These are phyloP conservation scores for Esox masquinongy DNA, from an alignment of 2,797 vertebrate species.

Conservation along the genomic window DNA sequence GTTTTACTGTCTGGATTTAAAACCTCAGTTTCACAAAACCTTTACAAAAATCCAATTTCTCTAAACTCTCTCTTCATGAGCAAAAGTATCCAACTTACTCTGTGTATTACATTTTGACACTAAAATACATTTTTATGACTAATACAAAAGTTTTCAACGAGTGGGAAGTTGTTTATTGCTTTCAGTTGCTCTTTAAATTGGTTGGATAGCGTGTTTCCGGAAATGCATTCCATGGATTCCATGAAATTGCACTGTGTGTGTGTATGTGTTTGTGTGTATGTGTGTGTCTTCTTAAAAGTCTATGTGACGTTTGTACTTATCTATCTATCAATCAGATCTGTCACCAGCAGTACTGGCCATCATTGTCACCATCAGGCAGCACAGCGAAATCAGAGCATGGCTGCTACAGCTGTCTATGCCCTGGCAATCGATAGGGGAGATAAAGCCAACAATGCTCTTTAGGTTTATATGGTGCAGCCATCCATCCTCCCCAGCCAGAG, in stretches of 20 bases:
- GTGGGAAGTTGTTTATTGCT: background rate
- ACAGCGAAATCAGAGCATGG: background rate
- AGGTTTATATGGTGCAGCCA: conserved; percentile 3
- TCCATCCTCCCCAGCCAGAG: conserved; percentile 2
- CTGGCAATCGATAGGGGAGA: background rate
- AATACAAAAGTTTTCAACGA: background rate
- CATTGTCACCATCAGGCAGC: conserved; percentile 1
- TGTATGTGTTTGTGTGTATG: background rate
- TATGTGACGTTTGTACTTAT: background rate
- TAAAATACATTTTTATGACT: too few species aligned
- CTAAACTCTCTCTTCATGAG: too few species aligned
- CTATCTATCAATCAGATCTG: background rate
- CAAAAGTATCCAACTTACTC: too few species aligned
- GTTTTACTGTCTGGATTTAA: too few species aligned
- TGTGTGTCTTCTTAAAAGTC: background rate
- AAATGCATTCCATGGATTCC: background rate
- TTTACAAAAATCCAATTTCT: too few species aligned
- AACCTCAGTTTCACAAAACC: too few species aligned
- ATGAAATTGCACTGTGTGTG: background rate
- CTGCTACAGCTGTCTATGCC: background rate
- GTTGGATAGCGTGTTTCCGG: too few species aligned
- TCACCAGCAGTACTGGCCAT: background rate
- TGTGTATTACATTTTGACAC: too few species aligned
- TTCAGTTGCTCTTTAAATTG: background rate
- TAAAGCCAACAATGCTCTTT: conserved; percentile 7